Percentiles rank a stretch among this genome's conserved stretches.
Evolutionary conservation across 2,113 vertebrate genomes (phyloP).

Genomic region (Sylvietta virens): DNA sequence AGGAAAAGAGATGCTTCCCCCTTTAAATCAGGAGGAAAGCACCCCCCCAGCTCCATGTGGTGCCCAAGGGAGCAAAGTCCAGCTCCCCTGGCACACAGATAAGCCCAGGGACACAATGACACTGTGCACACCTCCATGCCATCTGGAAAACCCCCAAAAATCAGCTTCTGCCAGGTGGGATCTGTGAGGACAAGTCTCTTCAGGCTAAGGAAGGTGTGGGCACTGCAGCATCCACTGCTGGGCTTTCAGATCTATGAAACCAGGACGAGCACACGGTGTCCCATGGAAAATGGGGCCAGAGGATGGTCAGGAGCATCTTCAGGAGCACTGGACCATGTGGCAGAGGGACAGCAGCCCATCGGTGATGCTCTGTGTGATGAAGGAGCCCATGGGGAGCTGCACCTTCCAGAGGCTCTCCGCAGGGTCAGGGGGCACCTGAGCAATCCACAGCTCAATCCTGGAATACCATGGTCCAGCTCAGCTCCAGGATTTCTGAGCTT

Average conservation of each 20-base stretch:
- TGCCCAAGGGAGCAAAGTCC: neutral
- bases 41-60: accelerated
- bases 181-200: accelerated
- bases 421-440: neutral
- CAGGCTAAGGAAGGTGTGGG: neutral
- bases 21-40: neutral
- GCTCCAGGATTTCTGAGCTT: neutral
- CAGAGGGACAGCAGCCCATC: accelerated
- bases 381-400: accelerated
- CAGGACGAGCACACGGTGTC: accelerated
- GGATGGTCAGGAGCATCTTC: neutral
- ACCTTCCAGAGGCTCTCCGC: neutral
- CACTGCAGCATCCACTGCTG: neutral
- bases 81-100: neutral
- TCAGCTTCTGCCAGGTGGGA: neutral
- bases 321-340: accelerated
- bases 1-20: neutral
- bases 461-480: neutral
- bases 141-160: neutral
- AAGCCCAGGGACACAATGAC: neutral
- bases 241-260: neutral
- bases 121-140: accelerated
- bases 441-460: neutral
- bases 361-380: neutral
- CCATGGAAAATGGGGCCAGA: accelerated